These are phyloP conservation scores for Tetraneura akinire DNA, from an alignment of 1,140 invertebrate genomes.

Conservation along the genomic window DNA sequence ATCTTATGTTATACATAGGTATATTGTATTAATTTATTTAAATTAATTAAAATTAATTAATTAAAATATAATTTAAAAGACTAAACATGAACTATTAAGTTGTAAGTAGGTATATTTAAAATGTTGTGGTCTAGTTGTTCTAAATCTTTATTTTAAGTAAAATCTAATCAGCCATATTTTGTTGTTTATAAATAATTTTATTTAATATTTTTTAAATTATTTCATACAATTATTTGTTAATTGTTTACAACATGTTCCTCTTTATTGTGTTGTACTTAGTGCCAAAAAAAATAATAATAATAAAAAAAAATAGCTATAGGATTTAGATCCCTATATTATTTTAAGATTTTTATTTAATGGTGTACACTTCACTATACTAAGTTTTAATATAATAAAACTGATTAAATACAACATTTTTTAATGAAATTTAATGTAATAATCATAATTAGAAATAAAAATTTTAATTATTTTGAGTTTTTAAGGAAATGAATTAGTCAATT, in stretches of 20 bases:
- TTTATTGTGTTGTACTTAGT: not conserved
- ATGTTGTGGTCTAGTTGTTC: not conserved
- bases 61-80: conserved; percentile 18
- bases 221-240: not conserved
- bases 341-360: too few relatives aligned
- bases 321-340: too few relatives aligned
- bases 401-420: too few relatives aligned
- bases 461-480: not conserved
- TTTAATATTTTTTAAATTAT: not conserved
- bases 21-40: not conserved
- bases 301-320: too few relatives aligned
- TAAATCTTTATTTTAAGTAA: not conserved
- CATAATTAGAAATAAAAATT: too few relatives aligned
- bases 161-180: not conserved
- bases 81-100: not conserved
- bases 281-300: too few relatives aligned
- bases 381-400: too few relatives aligned
- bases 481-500: conserved; percentile 3
- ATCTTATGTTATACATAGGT: too few relatives aligned
- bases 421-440: too few relatives aligned
- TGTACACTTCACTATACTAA: too few relatives aligned
- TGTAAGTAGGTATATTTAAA: not conserved
- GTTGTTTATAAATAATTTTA: not conserved
- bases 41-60: too few relatives aligned
- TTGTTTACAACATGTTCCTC: conserved; percentile 35